Evolutionary conservation across 1,140 invertebrate genomes (phyloP).

Genomic region (Marisa cornuarietis): DNA sequence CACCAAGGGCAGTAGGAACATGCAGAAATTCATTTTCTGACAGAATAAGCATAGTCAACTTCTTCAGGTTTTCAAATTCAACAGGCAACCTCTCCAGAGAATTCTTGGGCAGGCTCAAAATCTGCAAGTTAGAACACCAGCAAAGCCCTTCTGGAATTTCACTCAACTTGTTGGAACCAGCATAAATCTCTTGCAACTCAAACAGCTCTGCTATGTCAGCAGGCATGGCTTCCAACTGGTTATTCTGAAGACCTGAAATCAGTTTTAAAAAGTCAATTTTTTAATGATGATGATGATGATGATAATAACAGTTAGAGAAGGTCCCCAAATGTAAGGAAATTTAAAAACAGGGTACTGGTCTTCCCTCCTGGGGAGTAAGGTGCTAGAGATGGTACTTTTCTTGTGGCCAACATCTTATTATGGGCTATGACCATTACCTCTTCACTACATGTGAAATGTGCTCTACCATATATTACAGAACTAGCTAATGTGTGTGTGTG

Average conservation of each 20-base stretch:
- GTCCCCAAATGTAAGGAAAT: no score
- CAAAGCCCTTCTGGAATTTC: conserved; percentile 56
- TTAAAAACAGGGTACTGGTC: no score
- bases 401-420: no score
- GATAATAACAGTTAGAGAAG: no score
- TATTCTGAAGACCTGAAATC: conserved; percentile 49
- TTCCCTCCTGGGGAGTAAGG: no score
- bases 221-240: conserved; percentile 48
- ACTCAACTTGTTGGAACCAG: conserved; percentile 54
- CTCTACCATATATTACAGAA: no score
- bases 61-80: conserved; percentile 53
- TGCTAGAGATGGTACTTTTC: no score
- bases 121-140: conserved; percentile 56
- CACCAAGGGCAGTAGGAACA: conserved; percentile 46
- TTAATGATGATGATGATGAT: no score
- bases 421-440: no score
- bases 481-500: no score
- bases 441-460: no score
- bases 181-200: conserved; percentile 55
- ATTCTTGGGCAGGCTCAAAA: conserved; percentile 53
- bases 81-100: conserved; percentile 48
- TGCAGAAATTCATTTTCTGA: conserved; percentile 47
- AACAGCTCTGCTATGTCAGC: conserved; percentile 55
- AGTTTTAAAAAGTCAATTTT: no score
- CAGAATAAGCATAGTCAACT: conserved; percentile 47